phyloP scores from a whole-genome alignment of 2,797 vertebrate species.

The Protosalanx chinensis region DNA sequence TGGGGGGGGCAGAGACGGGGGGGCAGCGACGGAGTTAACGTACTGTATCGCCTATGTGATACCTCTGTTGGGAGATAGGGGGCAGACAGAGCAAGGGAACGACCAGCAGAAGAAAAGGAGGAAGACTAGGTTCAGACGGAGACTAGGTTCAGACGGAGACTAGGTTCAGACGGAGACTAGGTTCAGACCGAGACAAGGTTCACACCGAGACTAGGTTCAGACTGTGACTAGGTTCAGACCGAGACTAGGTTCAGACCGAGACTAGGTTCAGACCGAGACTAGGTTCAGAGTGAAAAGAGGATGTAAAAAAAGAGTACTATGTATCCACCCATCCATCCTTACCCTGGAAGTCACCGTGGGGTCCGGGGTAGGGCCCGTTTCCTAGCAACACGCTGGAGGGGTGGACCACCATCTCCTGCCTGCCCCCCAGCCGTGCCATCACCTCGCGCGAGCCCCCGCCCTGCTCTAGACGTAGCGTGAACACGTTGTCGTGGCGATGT shows the following conservation, averaged over 20 bases:
- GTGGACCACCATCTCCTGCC: conserved; percentile 72
- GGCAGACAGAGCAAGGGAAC: conserved; percentile 13
- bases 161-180: no score
- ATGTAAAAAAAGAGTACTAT: neutral
- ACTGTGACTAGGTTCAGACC: no score
- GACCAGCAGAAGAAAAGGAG: neutral
- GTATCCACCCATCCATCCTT: conserved; percentile 18
- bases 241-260: no score
- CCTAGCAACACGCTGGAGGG: conserved; percentile 74
- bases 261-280: no score
- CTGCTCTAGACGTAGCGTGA: conserved; percentile 77
- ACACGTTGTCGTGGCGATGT: conserved; percentile 78
- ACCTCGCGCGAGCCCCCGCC: conserved; percentile 81
- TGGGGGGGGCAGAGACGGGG: neutral
- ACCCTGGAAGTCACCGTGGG: conserved; percentile 80
- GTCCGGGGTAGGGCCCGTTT: conserved; percentile 53
- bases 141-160: no score
- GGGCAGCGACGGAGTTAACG: no score
- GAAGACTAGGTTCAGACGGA: neutral
- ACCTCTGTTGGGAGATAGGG: conserved; percentile 7
- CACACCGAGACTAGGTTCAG: no score
- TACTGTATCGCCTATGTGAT: neutral
- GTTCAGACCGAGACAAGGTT: no score
- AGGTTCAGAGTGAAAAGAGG: no score
- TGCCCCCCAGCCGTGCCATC: conserved; percentile 66